Percentiles rank a stretch among this genome's conserved stretches.
These are phyloP conservation scores for Pomacea maculata DNA, from an alignment of 1,140 invertebrate genomes.

Conservation along the genomic window DNA sequence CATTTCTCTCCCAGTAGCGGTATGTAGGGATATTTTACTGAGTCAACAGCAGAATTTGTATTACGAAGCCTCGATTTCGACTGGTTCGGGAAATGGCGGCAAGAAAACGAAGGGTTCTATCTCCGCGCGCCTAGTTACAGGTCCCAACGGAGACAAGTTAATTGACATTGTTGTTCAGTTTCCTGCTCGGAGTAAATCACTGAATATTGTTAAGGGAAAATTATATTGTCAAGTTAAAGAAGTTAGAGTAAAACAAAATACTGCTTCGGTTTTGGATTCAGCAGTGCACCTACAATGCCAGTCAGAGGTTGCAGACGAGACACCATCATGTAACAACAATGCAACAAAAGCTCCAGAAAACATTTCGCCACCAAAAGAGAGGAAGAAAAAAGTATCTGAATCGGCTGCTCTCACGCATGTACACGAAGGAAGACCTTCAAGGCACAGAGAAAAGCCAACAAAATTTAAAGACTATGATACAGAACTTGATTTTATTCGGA, in stretches of 20 bases:
- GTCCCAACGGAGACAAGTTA: neutral
- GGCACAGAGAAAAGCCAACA: constrained; percentile 4
- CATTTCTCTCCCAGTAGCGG: neutral
- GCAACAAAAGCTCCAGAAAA: too few relatives aligned
- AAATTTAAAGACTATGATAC: constrained; percentile 8
- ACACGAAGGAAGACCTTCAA: neutral
- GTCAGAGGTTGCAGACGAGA: too few relatives aligned
- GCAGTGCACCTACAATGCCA: too few relatives aligned
- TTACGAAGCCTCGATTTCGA: constrained; percentile 17
- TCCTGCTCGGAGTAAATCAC: neutral
- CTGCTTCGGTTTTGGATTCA: too few relatives aligned
- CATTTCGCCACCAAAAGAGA: too few relatives aligned
- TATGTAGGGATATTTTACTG: constrained; percentile 3
- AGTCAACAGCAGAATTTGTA: neutral
- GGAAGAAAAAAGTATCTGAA: neutral
- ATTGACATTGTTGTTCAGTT: constrained; percentile 1
- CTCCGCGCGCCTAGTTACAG: neutral
- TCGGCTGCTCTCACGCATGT: neutral
- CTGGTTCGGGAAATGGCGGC: neutral
- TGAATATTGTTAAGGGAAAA: neutral
- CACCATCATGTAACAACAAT: too few relatives aligned
- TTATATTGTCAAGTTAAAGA: neutral
- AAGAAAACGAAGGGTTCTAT: constrained; percentile 3
- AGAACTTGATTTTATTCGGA: neutral
- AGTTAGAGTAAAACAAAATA: too few relatives aligned